Evolutionary conservation across 2,888 invertebrate species (phyloP).

Genomic region (Aspidapion aeneum): DNA sequence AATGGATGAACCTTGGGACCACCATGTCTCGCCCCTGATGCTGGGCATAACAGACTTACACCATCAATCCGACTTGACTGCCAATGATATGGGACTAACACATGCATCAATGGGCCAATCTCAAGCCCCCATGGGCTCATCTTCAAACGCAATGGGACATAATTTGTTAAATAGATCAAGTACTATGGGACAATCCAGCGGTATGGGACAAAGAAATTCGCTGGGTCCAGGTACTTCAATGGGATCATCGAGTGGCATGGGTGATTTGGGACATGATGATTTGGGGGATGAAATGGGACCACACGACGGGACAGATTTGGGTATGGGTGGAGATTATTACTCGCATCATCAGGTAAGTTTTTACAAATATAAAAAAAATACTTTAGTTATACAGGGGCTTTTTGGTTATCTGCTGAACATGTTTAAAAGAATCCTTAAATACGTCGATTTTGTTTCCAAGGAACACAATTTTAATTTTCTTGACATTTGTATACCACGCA

Average conservation of each 20-base stretch:
- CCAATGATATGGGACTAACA: constrained; percentile 41
- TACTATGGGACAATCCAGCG: not conserved
- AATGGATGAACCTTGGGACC: constrained; percentile 50
- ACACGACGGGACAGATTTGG: constrained; percentile 18
- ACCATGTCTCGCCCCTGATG: constrained; percentile 48
- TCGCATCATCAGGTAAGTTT: constrained; percentile 33
- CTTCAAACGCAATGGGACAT: no score
- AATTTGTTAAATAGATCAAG: not conserved
- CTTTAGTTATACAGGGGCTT: no score
- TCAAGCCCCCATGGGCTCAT: constrained; percentile 22
- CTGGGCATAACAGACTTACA: constrained; percentile 45
- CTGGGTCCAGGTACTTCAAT: constrained; percentile 5
- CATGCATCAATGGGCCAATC: constrained; percentile 26
- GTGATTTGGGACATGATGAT: constrained; percentile 10
- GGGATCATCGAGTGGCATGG: constrained; percentile 16
- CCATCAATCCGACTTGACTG: constrained; percentile 32
- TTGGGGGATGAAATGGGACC: constrained; percentile 19
- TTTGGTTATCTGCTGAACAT: no score
- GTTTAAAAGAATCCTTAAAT: no score
- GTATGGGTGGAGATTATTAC: constrained; percentile 26
- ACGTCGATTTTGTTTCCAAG: no score
- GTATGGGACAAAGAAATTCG: not conserved
- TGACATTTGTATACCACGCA: no score
- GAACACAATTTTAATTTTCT: no score
- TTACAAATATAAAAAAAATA: no score